These are phyloP conservation scores for Xestia ashworthii DNA, from an alignment of 2,888 invertebrate species.

Conservation along the genomic window DNA sequence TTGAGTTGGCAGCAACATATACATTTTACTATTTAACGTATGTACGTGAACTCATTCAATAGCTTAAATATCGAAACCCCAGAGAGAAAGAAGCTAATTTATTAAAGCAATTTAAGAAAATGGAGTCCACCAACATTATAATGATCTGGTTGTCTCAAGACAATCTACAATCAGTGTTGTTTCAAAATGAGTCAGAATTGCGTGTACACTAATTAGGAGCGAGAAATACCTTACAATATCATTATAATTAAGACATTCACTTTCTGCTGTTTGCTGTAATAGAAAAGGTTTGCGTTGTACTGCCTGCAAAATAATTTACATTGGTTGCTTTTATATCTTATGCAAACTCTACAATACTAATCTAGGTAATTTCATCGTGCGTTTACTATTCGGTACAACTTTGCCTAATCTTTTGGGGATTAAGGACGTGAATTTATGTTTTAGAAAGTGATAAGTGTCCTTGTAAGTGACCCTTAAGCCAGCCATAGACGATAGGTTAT, in stretches of 20 bases:
- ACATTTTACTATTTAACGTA: too few relatives aligned
- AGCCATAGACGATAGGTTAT: not conserved
- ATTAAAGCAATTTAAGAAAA: slow-evolving; percentile 26
- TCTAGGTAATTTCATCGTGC: not conserved
- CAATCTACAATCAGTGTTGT: slow-evolving; percentile 32
- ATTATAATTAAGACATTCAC: slow-evolving; percentile 69
- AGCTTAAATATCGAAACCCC: too few relatives aligned
- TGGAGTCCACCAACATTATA: slow-evolving; percentile 22
- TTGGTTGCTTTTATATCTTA: slow-evolving; percentile 17
- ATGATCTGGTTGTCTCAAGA: slow-evolving; percentile 3
- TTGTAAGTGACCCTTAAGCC: not conserved
- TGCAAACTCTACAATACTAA: not conserved
- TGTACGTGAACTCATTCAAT: too few relatives aligned
- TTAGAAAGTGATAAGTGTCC: not conserved
- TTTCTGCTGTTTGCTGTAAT: slow-evolving; percentile 68
- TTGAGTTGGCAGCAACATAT: too few relatives aligned
- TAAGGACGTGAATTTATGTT: not conserved
- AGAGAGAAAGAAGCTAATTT: too few relatives aligned
- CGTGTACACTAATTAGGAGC: slow-evolving; percentile 56
- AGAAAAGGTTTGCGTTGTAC: slow-evolving; percentile 55
- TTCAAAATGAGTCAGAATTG: slow-evolving; percentile 39
- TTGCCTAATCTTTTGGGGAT: not conserved
- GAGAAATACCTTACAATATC: slow-evolving; percentile 69
- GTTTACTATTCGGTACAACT: not conserved
- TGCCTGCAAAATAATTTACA: slow-evolving; percentile 33